Conservation (phyloP, 2,888 invertebrate genomes). For the Chalcis sispes region DNA sequence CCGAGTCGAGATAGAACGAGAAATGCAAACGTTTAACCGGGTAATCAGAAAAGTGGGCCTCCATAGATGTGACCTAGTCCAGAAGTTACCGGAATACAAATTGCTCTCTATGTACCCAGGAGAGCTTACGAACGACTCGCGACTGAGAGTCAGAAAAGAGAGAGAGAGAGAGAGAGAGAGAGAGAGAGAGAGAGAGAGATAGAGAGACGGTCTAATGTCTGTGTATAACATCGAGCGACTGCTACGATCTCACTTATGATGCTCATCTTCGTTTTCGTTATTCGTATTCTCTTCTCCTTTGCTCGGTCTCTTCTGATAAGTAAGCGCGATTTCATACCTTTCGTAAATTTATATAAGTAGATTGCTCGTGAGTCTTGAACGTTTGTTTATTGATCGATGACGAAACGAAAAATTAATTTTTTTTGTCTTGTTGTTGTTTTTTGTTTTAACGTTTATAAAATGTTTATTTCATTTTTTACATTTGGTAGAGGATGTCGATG, state of each 20-base stretch:
- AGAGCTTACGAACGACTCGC: conserved; percentile 17
- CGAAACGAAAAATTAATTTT: too few relatives aligned
- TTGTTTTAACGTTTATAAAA: too few relatives aligned
- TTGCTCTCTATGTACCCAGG: conserved; percentile 61
- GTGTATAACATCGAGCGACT: conserved; percentile 22
- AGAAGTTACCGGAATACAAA: conserved; percentile 73
- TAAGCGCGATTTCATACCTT: too few relatives aligned
- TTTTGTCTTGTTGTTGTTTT: too few relatives aligned
- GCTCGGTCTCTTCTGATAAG: too few relatives aligned
- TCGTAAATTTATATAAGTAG: too few relatives aligned
- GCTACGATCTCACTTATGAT: background rate
- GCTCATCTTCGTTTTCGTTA: background rate
- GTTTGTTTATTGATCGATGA: too few relatives aligned
- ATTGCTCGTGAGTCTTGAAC: too few relatives aligned
- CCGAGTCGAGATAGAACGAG: conserved; percentile 53
- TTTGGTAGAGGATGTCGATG: too few relatives aligned
- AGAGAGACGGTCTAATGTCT: conserved; percentile 38
- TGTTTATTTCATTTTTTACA: too few relatives aligned
- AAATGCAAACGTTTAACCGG: conserved; percentile 70
- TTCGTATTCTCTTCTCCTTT: conserved; percentile 2
- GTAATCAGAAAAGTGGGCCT: conserved; percentile 73
- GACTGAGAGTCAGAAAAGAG: background rate
- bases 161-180: background rate
- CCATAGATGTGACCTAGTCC: conserved; percentile 72
- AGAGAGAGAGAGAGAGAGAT: background rate